Conservation (phyloP, 2,888 invertebrate species). For the Thalpophila matura region DNA sequence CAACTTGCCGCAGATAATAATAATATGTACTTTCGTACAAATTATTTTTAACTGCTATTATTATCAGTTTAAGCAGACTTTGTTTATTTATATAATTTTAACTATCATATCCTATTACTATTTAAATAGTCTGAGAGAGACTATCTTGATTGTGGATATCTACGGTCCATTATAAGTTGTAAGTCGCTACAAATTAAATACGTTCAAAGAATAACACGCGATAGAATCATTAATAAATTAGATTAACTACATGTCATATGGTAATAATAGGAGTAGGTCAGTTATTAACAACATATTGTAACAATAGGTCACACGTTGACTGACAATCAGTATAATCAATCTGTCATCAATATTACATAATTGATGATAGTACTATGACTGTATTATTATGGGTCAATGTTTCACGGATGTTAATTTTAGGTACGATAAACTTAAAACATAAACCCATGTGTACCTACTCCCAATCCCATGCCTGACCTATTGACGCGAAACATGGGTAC, state of each 20-base stretch:
- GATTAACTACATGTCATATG: not conserved
- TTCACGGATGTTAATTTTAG: not conserved
- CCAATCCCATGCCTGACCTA: no score
- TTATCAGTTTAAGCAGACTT: no score
- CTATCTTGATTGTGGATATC: no score
- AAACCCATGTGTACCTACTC: no score
- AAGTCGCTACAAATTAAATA: constrained; percentile 7
- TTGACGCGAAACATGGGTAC: no score
- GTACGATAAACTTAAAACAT: not conserved
- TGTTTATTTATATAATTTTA: no score
- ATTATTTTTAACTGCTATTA: no score
- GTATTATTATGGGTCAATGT: constrained; percentile 14
- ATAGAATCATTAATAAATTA: constrained; percentile 29
- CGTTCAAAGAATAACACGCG: constrained; percentile 30
- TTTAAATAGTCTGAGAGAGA: no score
- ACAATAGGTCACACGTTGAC: constrained; percentile 12
- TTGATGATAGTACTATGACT: constrained; percentile 17
- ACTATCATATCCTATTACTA: no score
- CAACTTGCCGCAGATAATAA: no score
- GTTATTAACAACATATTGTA: constrained; percentile 8
- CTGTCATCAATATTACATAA: constrained; percentile 12
- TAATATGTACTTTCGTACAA: no score
- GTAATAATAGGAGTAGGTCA: not conserved
- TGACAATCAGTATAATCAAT: constrained; percentile 30
- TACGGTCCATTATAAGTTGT: not conserved